phyloP scores from a whole-genome alignment of 1,140 invertebrate genomes.

The Pogonomyrmex californicus region DNA sequence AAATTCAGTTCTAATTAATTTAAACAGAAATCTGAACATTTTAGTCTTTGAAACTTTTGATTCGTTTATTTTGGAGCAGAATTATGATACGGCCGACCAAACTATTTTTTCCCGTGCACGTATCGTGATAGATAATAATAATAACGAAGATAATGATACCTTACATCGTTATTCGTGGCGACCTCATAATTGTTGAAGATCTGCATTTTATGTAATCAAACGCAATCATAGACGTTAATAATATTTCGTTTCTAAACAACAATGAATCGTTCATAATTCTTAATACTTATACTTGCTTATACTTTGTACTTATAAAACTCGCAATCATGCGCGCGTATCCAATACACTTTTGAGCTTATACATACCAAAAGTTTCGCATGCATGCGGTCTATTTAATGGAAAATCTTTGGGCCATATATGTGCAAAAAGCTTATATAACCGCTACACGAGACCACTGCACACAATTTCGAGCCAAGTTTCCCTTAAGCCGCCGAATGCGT shows the following conservation, averaged over 20 bases:
- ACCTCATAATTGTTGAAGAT: background rate
- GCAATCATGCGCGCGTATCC: background rate
- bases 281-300: background rate
- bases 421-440: slow-evolving; percentile 19
- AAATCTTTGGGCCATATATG: background rate
- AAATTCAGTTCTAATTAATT: too few relatives aligned
- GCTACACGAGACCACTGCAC: slow-evolving; percentile 26
- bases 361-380: background rate
- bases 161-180: background rate
- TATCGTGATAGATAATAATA: too few relatives aligned
- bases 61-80: too few relatives aligned
- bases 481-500: slow-evolving; percentile 18
- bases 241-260: background rate
- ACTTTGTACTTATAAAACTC: background rate
- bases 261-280: background rate
- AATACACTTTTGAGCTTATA: background rate
- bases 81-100: too few relatives aligned
- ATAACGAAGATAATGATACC: background rate
- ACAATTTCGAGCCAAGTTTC: background rate
- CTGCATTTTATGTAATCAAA: background rate
- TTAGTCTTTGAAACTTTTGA: too few relatives aligned
- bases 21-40: too few relatives aligned
- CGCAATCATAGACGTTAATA: background rate
- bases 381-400: background rate
- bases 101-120: too few relatives aligned